Conservation (phyloP, 1,140 invertebrate genomes). For the Panagrolaimus sp. region DNA sequence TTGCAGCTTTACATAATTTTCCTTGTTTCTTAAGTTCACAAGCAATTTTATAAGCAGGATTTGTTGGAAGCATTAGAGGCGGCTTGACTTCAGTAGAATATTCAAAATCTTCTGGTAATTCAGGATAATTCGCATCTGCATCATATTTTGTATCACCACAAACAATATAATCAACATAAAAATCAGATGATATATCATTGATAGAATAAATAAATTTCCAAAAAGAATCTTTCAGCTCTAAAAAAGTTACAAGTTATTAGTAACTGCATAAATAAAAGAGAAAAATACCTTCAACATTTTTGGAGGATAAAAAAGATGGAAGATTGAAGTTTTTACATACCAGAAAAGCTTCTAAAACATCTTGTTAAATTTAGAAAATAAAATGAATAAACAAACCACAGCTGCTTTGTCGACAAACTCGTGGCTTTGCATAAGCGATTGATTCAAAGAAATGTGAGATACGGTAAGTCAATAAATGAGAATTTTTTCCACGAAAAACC, state of each 20-base stretch:
- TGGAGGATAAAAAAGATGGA: not conserved
- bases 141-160: not conserved
- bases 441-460: constrained; percentile 10
- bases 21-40: not conserved
- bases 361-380: not conserved
- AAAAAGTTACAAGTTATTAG: not conserved
- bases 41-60: not conserved
- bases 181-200: not conserved
- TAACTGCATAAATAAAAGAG: not conserved
- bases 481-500: too few relatives aligned
- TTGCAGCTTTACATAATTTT: not conserved
- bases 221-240: not conserved
- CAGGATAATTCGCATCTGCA: constrained; percentile 7
- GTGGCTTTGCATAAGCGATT: not conserved
- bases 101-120: not conserved
- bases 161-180: not conserved
- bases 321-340: not conserved
- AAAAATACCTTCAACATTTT: too few relatives aligned
- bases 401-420: not conserved
- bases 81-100: not conserved
- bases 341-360: not conserved
- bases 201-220: constrained; percentile 9
- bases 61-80: not conserved
- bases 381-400: not conserved
- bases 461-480: not conserved